Base-by-base conservation (phyloP, 1,140 invertebrate genomes). In the Penaeus chinensis region DNA sequence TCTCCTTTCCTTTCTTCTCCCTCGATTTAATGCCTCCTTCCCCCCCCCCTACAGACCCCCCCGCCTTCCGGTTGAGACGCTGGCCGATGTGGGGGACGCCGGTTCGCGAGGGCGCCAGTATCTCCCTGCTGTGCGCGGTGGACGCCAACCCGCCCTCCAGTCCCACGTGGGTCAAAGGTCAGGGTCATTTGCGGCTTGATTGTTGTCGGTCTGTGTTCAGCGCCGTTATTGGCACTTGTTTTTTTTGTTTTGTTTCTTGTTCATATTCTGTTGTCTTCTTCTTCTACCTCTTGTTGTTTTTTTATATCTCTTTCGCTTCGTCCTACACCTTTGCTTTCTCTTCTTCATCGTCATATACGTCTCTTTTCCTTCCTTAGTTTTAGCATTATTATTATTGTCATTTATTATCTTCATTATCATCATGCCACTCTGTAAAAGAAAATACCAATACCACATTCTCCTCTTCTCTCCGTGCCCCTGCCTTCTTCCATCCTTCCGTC, bases 71-170 rank as follows among this genome's bases (percentile, higher is more conserved):
- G 90, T 97, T 98, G 91, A 97, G 96, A 71, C 95, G 97, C 89
- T 95, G 96, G 92, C 97, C 97, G 77, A 96, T 96, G 62, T 98
- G 97, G 93, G 97, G 97, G 32, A 96, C 96, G 92, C 95, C 96
- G 19, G 94, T 98, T 89, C 93, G 95, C 66, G 96, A 97, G 92
- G 96, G 96, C 66, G 96, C 96, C 92, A 94, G 96, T 60, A 96
- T 97, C 89, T 96, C 96, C 66, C 92, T 98, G 82, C 96, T 96
- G 92, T 98, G 97, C 92, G 96, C 97, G 91, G 96, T 98, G 85
- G 96, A 98, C 93, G 96, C 96, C 90, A 98, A 98, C 93, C 97
- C 97, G 61, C 94, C 95, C 61, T 96, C 96, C n/a, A 93, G 94
- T n/a, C 96, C 96, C 37, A 93, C 95, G 90, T 98, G 97, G 97